phyloP scores from a whole-genome alignment of 2,113 vertebrate genomes.

The Potamarius usumacintae region DNA sequence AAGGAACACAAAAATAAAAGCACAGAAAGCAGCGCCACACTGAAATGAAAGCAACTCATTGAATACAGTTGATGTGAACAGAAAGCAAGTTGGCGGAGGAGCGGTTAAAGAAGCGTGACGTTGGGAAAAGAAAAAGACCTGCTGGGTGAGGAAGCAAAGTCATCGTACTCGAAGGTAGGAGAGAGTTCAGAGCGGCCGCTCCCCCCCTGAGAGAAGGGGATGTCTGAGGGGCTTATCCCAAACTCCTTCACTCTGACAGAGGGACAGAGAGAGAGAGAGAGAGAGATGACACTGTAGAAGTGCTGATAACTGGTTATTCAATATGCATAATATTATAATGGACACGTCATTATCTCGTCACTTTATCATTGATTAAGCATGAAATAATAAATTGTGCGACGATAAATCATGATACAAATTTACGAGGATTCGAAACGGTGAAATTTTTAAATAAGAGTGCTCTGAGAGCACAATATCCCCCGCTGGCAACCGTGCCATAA shows the following conservation, averaged over 20 bases:
- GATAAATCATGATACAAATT: too few species aligned
- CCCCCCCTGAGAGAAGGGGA: slow-evolving; percentile 94
- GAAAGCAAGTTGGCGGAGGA: not conserved
- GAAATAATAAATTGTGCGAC: too few species aligned
- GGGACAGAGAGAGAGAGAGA: slow-evolving; percentile 9
- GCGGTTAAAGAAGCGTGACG: slow-evolving; percentile 12
- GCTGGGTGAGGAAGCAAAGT: slow-evolving; percentile 79
- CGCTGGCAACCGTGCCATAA: too few species aligned
- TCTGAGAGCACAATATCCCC: too few species aligned
- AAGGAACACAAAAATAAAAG: not conserved
- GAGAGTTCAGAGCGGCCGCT: slow-evolving; percentile 90
- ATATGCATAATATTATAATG: not conserved
- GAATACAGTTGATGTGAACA: not conserved
- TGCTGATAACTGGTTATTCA: not conserved
- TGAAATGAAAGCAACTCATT: slow-evolving; percentile 52
- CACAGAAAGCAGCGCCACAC: not conserved
- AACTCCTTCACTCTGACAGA: slow-evolving; percentile 96
- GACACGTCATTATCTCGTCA: not conserved
- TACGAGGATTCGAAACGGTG: too few species aligned
- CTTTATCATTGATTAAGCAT: not conserved
- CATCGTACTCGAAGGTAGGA: slow-evolving; percentile 92
- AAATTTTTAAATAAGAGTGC: too few species aligned
- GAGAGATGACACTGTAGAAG: not conserved
- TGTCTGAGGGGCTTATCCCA: slow-evolving; percentile 98
- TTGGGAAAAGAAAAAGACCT: slow-evolving; percentile 66